A percentile compares a stretch with the other conserved stretches of the same genome.
Conservation (phyloP, 1,140 invertebrate species). For the Diabrotica undecimpunctata region DNA sequence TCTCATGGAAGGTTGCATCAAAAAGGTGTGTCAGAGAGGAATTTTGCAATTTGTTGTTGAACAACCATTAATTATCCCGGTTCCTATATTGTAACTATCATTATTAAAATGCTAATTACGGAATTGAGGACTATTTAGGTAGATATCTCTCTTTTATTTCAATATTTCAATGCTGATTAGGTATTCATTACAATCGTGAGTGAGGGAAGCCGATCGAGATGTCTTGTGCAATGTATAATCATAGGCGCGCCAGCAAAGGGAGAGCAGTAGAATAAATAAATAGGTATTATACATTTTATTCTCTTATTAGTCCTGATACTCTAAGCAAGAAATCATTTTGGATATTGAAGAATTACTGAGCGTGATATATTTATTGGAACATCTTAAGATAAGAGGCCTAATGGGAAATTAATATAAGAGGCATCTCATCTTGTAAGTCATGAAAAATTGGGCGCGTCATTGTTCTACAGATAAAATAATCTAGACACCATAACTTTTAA, state of each 20-base stretch:
- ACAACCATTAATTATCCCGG: background rate
- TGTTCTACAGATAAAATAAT: too few species aligned
- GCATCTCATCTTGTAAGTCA: too few species aligned
- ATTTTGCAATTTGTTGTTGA: background rate
- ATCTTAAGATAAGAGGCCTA: too few species aligned
- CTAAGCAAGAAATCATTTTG: too few species aligned
- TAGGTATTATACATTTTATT: background rate
- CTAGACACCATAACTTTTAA: too few species aligned
- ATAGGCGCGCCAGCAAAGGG: too few species aligned
- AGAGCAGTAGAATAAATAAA: too few species aligned
- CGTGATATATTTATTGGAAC: too few species aligned
- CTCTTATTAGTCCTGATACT: too few species aligned
- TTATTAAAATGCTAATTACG: background rate
- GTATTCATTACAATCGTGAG: conserved; percentile 1
- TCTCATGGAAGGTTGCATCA: conserved; percentile 1
- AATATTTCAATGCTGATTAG: background rate
- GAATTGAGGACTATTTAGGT: conserved; percentile 2
- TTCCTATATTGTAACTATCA: background rate
- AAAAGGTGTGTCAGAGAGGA: background rate
- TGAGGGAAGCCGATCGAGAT: conserved; percentile 1
- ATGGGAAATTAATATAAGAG: too few species aligned
- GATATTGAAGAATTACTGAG: too few species aligned
- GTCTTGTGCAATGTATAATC: background rate
- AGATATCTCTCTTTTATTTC: background rate
- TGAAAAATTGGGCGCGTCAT: too few species aligned